Conservation (phyloP, 1,140 invertebrate genomes). For the Procambarus clarkii region DNA sequence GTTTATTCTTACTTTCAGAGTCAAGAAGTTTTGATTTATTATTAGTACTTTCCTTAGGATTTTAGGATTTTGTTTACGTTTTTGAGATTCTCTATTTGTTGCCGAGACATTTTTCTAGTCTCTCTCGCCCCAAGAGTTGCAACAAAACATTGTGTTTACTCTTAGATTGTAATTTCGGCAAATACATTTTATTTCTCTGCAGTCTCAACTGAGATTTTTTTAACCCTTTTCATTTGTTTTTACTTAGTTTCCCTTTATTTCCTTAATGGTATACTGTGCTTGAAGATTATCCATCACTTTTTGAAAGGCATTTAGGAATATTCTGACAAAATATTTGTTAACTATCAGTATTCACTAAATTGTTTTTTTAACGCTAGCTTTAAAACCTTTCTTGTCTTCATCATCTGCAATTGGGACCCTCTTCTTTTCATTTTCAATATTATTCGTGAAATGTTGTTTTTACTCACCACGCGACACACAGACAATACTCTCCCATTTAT, state of each 20-base stretch:
- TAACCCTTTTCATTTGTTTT: neutral
- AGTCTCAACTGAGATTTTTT: neutral
- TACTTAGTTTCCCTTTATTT: neutral
- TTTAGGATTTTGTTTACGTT: neutral
- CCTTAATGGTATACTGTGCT: neutral
- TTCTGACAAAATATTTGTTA: neutral
- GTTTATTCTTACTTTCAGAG: neutral
- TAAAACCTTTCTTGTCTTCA: neutral
- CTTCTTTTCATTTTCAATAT: neutral
- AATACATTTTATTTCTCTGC: neutral
- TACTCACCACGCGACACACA: neutral
- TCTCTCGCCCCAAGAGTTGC: neutral
- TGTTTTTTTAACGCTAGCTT: neutral
- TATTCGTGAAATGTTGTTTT: neutral
- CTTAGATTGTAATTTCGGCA: neutral
- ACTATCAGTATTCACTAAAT: neutral
- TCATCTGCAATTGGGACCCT: conserved; percentile 1
- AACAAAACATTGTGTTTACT: neutral
- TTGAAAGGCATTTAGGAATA: neutral
- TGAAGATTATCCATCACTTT: neutral
- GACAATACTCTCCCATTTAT: neutral
- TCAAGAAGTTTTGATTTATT: neutral
- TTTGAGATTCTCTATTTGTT: neutral
- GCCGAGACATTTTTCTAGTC: neutral
- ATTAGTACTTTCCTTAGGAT: neutral